Conservation (phyloP, 2,888 invertebrate genomes). For the Chorisops tibialis region DNA sequence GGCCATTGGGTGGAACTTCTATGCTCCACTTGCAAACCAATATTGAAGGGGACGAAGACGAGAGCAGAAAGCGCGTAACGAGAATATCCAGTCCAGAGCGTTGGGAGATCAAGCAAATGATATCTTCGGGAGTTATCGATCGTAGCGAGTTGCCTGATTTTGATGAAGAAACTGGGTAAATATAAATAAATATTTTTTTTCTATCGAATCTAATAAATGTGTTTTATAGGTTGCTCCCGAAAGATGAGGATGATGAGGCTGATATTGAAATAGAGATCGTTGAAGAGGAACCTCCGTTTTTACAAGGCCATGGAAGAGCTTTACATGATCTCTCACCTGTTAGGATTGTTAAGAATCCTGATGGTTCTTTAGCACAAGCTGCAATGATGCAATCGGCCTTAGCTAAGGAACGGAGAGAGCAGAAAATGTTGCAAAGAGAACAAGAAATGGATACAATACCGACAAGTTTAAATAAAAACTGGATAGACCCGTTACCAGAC, state of each 20-base stretch:
- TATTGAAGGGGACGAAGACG: conserved; percentile 75
- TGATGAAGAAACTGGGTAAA: conserved; percentile 90
- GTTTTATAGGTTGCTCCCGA: conserved; percentile 63
- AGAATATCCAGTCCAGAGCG: conserved; percentile 93
- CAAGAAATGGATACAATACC: conserved; percentile 85
- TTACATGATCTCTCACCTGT: conserved; percentile 91
- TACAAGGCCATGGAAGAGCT: conserved; percentile 88
- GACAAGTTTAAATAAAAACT: conserved; percentile 83
- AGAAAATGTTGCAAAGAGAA: conserved; percentile 93
- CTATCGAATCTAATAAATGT: background rate
- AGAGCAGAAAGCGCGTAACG: conserved; percentile 79
- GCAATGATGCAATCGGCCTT: conserved; percentile 99
- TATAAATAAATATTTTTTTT: background rate
- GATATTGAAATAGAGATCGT: conserved; percentile 98
- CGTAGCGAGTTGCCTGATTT: conserved; percentile 95
- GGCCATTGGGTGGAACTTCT: conserved; percentile 67
- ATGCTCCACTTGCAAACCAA: conserved; percentile 57
- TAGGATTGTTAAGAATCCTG: conserved; percentile 96
- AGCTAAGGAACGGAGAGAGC: conserved; percentile 93
- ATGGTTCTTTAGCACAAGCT: conserved; percentile 96
- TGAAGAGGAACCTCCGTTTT: conserved; percentile 97
- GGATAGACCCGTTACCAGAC: conserved; percentile 95
- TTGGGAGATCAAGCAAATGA: conserved; percentile 98
- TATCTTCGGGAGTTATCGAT: conserved; percentile 86
- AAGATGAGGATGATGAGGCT: conserved; percentile 91